phyloP scores from a whole-genome alignment of 2,797 vertebrate species.

The Hypotaenidia okinawae region DNA sequence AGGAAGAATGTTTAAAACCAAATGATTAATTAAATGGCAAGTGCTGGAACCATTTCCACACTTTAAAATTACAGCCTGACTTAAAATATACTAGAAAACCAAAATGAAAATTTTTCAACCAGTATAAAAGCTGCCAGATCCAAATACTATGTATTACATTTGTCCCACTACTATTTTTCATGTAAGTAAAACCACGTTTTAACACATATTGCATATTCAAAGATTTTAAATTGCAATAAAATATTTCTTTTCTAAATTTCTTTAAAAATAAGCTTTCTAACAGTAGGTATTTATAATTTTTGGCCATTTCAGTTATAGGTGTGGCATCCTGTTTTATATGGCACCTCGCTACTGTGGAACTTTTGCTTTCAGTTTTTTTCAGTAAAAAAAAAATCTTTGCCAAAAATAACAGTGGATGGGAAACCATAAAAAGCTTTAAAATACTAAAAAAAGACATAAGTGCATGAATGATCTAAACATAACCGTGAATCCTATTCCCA shows the following conservation, averaged over 20 bases:
- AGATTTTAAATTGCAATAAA: constrained; percentile 63
- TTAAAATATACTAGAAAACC: constrained; percentile 35
- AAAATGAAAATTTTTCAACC: constrained; percentile 28
- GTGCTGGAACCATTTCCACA: not conserved
- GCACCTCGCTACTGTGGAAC: constrained; percentile 72
- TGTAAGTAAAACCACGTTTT: constrained; percentile 33
- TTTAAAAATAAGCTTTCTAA: constrained; percentile 70
- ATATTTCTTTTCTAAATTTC: constrained; percentile 57
- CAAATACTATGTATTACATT: constrained; percentile 25
- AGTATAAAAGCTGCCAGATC: constrained; percentile 12
- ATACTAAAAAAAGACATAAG: constrained; percentile 71
- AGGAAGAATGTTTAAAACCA: not conserved
- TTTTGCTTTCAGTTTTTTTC: constrained; percentile 66
- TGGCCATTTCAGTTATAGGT: constrained; percentile 69
- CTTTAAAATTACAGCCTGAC: not conserved
- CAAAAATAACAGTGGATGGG: constrained; percentile 74
- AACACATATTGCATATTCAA: constrained; percentile 48
- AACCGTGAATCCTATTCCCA: constrained; percentile 70
- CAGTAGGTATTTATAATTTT: constrained; percentile 72
- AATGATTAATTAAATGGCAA: constrained; percentile 35
- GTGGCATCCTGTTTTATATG: constrained; percentile 80
- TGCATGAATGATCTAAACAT: constrained; percentile 72
- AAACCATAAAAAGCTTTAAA: constrained; percentile 75
- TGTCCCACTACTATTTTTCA: constrained; percentile 23
- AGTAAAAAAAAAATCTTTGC: constrained; percentile 53